A percentile compares a stretch with the other conserved stretches of the same genome.
Conservation (phyloP, 2,797 vertebrate genomes). For the Vultur gryphus region DNA sequence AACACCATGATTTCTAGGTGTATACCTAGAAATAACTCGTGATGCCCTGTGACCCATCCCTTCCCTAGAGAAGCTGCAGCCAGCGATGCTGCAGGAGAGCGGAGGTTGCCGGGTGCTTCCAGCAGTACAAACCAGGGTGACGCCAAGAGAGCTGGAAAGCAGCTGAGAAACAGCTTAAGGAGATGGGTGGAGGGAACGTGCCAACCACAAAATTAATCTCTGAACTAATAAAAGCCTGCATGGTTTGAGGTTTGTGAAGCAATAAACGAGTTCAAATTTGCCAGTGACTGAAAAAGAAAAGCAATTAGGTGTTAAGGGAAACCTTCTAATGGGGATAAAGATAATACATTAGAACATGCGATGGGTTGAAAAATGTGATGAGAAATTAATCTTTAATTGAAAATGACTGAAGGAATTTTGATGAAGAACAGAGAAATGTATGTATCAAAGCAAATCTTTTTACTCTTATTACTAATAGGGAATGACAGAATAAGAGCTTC, state of each 20-base stretch:
- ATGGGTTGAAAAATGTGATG: not conserved
- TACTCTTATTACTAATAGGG: not conserved
- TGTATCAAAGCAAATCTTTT: slow-evolving; percentile 1
- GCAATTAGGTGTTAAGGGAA: slow-evolving; percentile 33
- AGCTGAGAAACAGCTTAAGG: not conserved
- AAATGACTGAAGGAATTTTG: not conserved
- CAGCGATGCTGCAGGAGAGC: not conserved
- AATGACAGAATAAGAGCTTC: not conserved
- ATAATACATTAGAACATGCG: not conserved
- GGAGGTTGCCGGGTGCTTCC: not conserved
- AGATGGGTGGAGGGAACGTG: not conserved
- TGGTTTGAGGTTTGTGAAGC: slow-evolving; percentile 51
- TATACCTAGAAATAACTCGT: not conserved
- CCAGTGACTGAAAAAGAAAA: slow-evolving; percentile 8
- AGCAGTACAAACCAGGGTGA: not conserved
- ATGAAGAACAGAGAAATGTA: not conserved
- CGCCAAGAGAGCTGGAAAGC: slow-evolving; percentile 6
- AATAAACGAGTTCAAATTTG: slow-evolving; percentile 42
- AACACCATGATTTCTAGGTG: not conserved
- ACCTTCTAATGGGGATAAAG: slow-evolving; percentile 3
- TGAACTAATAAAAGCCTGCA: slow-evolving; percentile 31
- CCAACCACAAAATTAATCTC: slow-evolving; percentile 49
- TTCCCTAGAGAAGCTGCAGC: not conserved
- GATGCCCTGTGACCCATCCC: not conserved
- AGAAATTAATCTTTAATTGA: slow-evolving; percentile 38